Conservation (phyloP, 2,797 vertebrate genomes). For the Aythya fuligula region DNA sequence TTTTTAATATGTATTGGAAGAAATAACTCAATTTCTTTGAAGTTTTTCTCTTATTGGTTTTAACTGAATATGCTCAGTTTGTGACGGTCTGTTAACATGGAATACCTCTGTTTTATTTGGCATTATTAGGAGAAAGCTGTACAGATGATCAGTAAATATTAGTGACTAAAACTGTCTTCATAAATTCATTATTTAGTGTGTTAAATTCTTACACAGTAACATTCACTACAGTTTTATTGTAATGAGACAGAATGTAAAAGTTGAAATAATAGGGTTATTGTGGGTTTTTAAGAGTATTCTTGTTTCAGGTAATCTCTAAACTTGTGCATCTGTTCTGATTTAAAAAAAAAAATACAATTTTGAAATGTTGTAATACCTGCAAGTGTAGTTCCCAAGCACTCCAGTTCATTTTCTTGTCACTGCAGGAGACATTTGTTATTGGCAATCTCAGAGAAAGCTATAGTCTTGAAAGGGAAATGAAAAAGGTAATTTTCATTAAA, state of each 20-base stretch:
- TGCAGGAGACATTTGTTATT: constrained; percentile 70
- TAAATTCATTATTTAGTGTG: neutral
- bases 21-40: neutral
- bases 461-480: constrained; percentile 52
- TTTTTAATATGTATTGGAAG: too few species aligned
- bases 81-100: neutral
- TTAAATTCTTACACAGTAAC: neutral
- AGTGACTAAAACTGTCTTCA: neutral
- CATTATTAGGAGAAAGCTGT: neutral
- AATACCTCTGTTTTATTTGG: constrained; percentile 12
- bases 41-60: neutral
- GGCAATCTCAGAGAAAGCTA: constrained; percentile 53
- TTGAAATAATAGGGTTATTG: neutral
- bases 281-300: neutral
- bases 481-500: constrained; percentile 69
- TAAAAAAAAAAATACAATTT: neutral
- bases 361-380: constrained; percentile 46
- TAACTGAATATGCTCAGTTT: neutral
- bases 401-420: constrained; percentile 68
- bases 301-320: neutral
- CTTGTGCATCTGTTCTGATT: constrained; percentile 52
- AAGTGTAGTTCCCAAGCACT: constrained; percentile 39
- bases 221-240: neutral
- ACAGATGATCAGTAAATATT: neutral
- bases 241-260: neutral